Evolutionary conservation across 2,113 vertebrate species (phyloP).

Genomic region (Pseudorectes ferrugineus): DNA sequence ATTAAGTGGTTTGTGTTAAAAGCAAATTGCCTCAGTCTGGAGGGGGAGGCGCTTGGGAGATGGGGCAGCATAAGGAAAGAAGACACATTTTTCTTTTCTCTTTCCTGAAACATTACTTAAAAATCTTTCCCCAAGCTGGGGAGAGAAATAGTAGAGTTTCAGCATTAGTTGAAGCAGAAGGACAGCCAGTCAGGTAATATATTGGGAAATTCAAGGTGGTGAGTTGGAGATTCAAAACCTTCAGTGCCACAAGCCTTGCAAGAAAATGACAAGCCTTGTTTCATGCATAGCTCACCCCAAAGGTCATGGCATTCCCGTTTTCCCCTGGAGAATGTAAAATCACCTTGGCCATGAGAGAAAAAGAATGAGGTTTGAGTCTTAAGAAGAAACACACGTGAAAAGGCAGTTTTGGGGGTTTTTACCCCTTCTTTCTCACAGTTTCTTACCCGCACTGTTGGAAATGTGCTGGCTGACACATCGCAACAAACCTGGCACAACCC

Average conservation of each 20-base stretch:
- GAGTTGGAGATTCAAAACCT: background rate
- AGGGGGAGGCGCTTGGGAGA: background rate
- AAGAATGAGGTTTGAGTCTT: background rate
- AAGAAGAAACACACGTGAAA: background rate
- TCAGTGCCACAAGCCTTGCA: background rate
- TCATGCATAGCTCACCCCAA: background rate
- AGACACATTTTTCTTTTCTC: background rate
- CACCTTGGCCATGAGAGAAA: background rate
- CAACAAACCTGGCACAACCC: background rate
- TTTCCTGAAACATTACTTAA: background rate
- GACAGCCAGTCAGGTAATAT: background rate
- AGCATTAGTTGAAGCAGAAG: background rate
- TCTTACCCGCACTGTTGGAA: background rate
- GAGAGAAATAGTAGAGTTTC: background rate
- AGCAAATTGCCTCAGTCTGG: background rate
- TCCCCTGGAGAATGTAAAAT: background rate
- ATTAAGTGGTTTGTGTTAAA: background rate
- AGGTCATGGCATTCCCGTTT: background rate
- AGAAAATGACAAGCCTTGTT: background rate
- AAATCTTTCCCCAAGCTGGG: background rate
- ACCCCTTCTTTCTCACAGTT: background rate
- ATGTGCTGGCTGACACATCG: background rate
- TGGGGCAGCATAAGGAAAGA: background rate
- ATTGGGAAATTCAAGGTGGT: background rate
- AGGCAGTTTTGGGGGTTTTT: rapidly evolving